Evolutionary conservation across 1,140 invertebrate species (phyloP).

Genomic region (Drosophila chauvacae): DNA sequence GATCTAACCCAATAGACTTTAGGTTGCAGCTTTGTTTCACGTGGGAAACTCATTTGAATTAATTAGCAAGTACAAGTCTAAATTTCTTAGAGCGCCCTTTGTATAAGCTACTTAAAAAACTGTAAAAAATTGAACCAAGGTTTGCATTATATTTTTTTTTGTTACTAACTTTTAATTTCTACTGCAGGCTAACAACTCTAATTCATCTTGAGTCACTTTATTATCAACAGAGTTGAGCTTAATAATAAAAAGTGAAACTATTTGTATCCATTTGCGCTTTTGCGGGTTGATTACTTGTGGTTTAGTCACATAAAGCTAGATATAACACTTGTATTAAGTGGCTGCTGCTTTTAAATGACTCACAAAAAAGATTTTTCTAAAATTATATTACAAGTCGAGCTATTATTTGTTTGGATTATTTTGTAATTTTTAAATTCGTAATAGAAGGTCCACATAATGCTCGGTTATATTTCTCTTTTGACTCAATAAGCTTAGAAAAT

Average conservation of each 20-base stretch:
- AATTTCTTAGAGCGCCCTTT: neutral
- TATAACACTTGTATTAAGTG: neutral
- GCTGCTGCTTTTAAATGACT: neutral
- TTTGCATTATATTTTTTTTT: neutral
- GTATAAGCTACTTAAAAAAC: neutral
- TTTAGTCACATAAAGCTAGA: neutral
- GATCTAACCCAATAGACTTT: constrained; percentile 40
- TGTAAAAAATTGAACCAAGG: neutral
- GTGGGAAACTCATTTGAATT: constrained; percentile 25
- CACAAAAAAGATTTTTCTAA: neutral
- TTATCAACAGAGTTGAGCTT: neutral
- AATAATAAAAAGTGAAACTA: neutral
- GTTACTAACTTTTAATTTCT: neutral
- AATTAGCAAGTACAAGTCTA: constrained; percentile 19
- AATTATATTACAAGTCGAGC: neutral
- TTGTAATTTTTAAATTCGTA: too few relatives aligned
- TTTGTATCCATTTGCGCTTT: constrained; percentile 4
- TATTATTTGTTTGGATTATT: neutral
- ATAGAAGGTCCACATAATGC: neutral
- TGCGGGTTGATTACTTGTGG: neutral
- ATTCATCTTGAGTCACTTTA: neutral
- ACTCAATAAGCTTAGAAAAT: neutral
- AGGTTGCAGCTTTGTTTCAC: neutral
- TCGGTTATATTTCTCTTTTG: neutral
- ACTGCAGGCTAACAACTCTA: neutral